Evolutionary conservation across 2,888 invertebrate species (phyloP).

Genomic region (Athripsodes cinereus): DNA sequence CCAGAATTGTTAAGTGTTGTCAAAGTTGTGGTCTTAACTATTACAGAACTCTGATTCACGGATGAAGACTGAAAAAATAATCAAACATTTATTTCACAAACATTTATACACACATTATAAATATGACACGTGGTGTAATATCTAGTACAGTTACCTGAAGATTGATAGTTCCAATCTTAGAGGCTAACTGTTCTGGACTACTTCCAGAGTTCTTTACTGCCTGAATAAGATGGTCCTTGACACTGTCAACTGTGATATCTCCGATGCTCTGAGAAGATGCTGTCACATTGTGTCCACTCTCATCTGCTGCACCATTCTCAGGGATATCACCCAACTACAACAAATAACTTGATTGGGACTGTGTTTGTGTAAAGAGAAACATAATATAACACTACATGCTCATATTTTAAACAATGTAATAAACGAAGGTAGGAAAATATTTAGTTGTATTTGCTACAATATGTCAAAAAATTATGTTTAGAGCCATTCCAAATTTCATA

Average conservation of each 20-base stretch:
- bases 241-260: constrained; percentile 92
- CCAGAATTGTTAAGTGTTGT: constrained; percentile 48
- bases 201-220: constrained; percentile 35
- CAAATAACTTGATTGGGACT: neutral
- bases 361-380: too few relatives aligned
- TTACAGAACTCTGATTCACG: constrained; percentile 51
- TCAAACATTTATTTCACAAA: too few relatives aligned
- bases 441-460: too few relatives aligned
- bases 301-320: constrained; percentile 36
- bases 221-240: constrained; percentile 71
- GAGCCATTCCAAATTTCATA: too few relatives aligned
- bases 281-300: constrained; percentile 43
- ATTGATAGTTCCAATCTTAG: constrained; percentile 44
- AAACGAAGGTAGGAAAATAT: too few relatives aligned
- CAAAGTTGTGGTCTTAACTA: constrained; percentile 57
- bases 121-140: neutral
- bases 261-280: constrained; percentile 55
- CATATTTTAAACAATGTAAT: too few relatives aligned
- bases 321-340: constrained; percentile 32
- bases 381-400: too few relatives aligned
- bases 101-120: too few relatives aligned
- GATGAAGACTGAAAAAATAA: constrained; percentile 40
- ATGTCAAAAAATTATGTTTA: too few relatives aligned
- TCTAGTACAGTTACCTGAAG: constrained; percentile 37
- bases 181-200: constrained; percentile 29